phyloP scores from a whole-genome alignment of 2,113 vertebrate species.

The Neopipo cinnamomea region DNA sequence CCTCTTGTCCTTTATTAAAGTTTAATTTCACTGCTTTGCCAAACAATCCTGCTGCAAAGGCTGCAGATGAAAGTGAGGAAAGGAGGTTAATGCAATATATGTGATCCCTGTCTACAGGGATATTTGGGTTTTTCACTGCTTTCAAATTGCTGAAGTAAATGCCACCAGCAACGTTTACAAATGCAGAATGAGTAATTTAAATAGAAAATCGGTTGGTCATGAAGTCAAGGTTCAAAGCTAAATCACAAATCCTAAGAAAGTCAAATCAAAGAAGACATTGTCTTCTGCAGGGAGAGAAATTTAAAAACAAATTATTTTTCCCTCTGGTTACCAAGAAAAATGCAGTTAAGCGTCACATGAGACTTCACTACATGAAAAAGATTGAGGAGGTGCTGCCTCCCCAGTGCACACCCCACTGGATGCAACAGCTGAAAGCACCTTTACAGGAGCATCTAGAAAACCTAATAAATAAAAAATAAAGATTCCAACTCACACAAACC shows the following conservation, averaged over 20 bases:
- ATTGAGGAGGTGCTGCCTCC: background rate
- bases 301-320: background rate
- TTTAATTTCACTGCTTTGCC: conserved; percentile 11
- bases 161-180: background rate
- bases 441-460: background rate
- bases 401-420: background rate
- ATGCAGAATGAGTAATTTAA: background rate
- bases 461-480: background rate
- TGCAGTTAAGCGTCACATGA: background rate
- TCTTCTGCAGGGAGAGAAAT: background rate
- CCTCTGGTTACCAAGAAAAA: background rate
- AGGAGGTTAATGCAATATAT: background rate
- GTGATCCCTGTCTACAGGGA: background rate
- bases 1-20: conserved; percentile 6
- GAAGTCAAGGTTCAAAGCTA: background rate
- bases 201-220: background rate
- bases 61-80: background rate
- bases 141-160: background rate
- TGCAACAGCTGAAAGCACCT: background rate
- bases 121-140: background rate
- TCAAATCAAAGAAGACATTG: background rate
- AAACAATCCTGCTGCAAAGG: background rate
- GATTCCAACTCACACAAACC: background rate
- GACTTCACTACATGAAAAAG: background rate
- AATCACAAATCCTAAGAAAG: background rate